These are phyloP conservation scores for Drosophila oshimai DNA, from an alignment of 1,140 invertebrate genomes.

Conservation along the genomic window DNA sequence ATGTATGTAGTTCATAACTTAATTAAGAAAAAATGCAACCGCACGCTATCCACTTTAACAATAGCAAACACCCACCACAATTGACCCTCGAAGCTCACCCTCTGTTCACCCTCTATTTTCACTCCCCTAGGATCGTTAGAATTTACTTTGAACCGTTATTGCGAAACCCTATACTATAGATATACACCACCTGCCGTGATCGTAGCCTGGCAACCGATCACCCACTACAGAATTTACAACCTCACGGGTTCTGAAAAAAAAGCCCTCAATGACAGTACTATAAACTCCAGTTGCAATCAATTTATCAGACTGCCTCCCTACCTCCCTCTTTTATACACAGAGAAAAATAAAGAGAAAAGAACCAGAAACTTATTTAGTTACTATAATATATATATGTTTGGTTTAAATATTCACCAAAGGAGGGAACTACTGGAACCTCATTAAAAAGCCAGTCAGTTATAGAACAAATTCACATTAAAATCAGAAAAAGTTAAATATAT, in stretches of 20 bases:
- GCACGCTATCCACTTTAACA: not conserved
- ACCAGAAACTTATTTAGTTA: not conserved
- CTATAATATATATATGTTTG: not conserved
- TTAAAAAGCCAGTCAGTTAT: no score
- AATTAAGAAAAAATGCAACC: not conserved
- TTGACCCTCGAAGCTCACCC: not conserved
- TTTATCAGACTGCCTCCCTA: constrained; percentile 22
- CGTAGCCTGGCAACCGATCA: constrained; percentile 39
- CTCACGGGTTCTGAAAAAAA: constrained; percentile 2
- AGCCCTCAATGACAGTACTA: constrained; percentile 23
- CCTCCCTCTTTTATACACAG: not conserved
- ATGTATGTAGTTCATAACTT: not conserved
- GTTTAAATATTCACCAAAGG: no score
- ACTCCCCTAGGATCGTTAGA: constrained; percentile 15
- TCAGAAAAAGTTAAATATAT: no score
- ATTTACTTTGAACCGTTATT: constrained; percentile 22
- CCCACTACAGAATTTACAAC: constrained; percentile 1
- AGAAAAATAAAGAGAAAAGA: not conserved
- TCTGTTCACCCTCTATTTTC: not conserved
- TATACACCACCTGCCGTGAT: constrained; percentile 37
- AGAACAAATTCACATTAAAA: no score
- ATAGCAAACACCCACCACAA: not conserved
- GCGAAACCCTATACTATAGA: constrained; percentile 18
- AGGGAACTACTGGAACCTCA: no score
- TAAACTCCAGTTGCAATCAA: constrained; percentile 51